Conservation (phyloP, 2,797 vertebrate species). For the Microcaecilia unicolor region DNA sequence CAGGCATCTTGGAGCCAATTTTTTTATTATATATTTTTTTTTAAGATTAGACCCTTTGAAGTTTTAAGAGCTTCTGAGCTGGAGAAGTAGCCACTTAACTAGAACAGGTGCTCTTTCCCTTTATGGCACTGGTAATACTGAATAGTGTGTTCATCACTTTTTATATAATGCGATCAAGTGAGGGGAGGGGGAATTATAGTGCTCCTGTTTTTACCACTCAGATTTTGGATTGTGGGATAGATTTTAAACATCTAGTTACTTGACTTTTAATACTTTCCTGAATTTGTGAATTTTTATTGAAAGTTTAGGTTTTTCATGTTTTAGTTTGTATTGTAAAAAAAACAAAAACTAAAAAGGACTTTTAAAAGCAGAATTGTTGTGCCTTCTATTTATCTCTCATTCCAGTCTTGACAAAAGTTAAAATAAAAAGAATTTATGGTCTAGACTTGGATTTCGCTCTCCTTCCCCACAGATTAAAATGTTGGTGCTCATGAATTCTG, state of each 20-base stretch:
- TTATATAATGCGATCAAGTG: slow-evolving; percentile 46
- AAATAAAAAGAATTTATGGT: slow-evolving; percentile 50
- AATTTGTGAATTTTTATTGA: slow-evolving; percentile 61
- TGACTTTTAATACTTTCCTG: slow-evolving; percentile 57
- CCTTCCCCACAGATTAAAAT: no score
- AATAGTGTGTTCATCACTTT: slow-evolving; percentile 50
- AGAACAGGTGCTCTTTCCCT: slow-evolving; percentile 38
- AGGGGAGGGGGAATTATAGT: slow-evolving; percentile 35
- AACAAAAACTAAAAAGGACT: no score
- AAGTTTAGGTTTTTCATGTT: slow-evolving; percentile 47
- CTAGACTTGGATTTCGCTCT: no score
- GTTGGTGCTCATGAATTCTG: no score
- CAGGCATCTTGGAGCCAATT: slow-evolving; percentile 50
- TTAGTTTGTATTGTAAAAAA: slow-evolving; percentile 73
- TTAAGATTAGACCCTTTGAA: slow-evolving; percentile 10
- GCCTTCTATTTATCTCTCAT: slow-evolving; percentile 77
- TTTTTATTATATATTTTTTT: no score
- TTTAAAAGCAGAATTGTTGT: slow-evolving; percentile 64
- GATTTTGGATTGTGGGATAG: slow-evolving; percentile 58
- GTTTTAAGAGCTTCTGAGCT: slow-evolving; percentile 24
- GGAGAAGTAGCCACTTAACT: slow-evolving; percentile 47
- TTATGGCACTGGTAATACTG: slow-evolving; percentile 43
- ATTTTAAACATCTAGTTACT: slow-evolving; percentile 60
- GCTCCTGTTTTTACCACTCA: slow-evolving; percentile 55
- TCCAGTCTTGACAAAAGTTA: slow-evolving; percentile 61